phyloP scores from a whole-genome alignment of 2,113 vertebrate genomes.

The Diphyllodes magnificus region DNA sequence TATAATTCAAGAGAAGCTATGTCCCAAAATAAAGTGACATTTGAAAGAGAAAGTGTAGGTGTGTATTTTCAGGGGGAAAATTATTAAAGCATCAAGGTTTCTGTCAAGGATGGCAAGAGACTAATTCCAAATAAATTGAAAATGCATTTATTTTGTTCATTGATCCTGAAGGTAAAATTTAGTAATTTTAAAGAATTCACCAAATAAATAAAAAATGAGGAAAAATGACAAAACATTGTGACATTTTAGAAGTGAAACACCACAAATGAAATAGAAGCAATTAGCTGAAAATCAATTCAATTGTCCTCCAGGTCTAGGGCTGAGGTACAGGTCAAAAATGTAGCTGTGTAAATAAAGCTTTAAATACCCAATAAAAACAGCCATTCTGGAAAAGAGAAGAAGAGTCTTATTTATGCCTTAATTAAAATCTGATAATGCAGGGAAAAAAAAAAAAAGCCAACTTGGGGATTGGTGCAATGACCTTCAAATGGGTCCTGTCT shows the following conservation, averaged over 20 bases:
- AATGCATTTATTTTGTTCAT: fast-evolving
- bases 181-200: background rate
- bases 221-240: background rate
- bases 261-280: background rate
- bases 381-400: background rate
- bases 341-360: background rate
- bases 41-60: background rate
- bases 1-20: background rate
- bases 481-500: background rate
- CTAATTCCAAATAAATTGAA: background rate
- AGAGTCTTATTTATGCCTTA: background rate
- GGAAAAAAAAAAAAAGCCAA: background rate
- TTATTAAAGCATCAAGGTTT: background rate
- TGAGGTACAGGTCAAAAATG: background rate
- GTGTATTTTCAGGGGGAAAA: background rate
- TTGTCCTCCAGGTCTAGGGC: background rate
- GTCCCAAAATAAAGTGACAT: background rate
- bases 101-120: background rate
- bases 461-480: background rate
- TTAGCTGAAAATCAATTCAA: background rate
- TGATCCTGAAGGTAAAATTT: background rate
- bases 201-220: background rate
- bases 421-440: background rate
- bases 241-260: background rate
- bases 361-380: background rate